These are phyloP conservation scores for Leptinotarsa defecta DNA, from an alignment of 1,140 invertebrate species.

Conservation along the genomic window DNA sequence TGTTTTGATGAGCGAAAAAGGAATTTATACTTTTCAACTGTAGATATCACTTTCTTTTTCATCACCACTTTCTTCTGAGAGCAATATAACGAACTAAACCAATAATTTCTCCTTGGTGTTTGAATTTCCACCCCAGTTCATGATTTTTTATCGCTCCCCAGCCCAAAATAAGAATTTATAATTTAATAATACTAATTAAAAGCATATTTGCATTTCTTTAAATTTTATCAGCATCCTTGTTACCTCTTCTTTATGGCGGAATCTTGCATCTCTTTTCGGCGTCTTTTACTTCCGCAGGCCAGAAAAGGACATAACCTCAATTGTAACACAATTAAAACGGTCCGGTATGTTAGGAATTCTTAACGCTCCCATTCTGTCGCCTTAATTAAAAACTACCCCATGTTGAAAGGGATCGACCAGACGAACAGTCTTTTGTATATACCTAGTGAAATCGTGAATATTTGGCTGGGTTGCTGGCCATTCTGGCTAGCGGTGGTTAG, in stretches of 20 bases:
- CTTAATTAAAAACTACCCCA: constrained; percentile 57
- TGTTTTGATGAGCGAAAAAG: too few relatives aligned
- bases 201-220: constrained; percentile 52
- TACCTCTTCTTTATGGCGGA: constrained; percentile 34
- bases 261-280: constrained; percentile 22
- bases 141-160: constrained; percentile 11
- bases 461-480: constrained; percentile 39
- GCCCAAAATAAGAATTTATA: constrained; percentile 47
- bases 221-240: constrained; percentile 35
- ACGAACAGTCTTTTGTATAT: constrained; percentile 24
- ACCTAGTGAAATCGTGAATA: constrained; percentile 6
- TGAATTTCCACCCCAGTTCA: constrained; percentile 8
- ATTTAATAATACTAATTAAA: constrained; percentile 55
- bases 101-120: background rate
- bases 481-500: constrained; percentile 50
- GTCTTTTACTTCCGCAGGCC: constrained; percentile 20
- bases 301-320: constrained; percentile 42
- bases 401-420: constrained; percentile 43
- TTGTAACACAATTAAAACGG: constrained; percentile 52
- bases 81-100: background rate
- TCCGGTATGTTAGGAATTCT: constrained; percentile 54
- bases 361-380: constrained; percentile 53
- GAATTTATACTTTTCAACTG: too few relatives aligned
- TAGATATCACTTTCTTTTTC: too few relatives aligned
- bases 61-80: too few relatives aligned